Base-by-base conservation (phyloP, 1,140 invertebrate species). In the Brachionus rubens region DNA sequence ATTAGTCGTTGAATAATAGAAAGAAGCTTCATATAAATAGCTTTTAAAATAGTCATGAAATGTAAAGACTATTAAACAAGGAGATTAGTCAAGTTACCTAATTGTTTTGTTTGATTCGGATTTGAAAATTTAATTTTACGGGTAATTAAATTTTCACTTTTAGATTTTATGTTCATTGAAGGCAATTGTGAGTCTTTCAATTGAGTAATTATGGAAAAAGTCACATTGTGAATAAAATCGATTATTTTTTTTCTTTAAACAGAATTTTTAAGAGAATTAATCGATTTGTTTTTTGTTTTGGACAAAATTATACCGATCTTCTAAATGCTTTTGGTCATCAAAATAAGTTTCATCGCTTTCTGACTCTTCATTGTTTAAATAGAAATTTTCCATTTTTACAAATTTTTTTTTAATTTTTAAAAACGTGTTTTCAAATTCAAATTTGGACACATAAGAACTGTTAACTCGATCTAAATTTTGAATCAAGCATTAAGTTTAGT, bases 211-310 rank as follows among this genome's bases (percentile, higher is more conserved):
- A 70, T 30, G 14, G 28, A 24, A 47, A 21, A 50, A 16, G 9
- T 46, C 3, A 70, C 43, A 28, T 47, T 28, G 28, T 70, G 40
- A 70, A 70, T 47, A 12, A 7, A 36, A 5, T 70, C 16, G 10
- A 70, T 30, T 2, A 70, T 70, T 14, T 16, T 70, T 28, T 70
- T n/a, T 33, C 65, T 70, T 47, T 33, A 59, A 33, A 33, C n/a
- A n/a, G n/a, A n/a, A n/a, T n/a, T n/a, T n/a, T n/a, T n/a, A n/a
- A n/a, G n/a, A n/a, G n/a, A n/a, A n/a, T n/a, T n/a, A n/a, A n/a
- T n/a, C n/a, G n/a, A n/a, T n/a, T n/a, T n/a, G n/a, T n/a, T n/a
- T n/a, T n/a, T n/a, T n/a, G n/a, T n/a, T n/a, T n/a, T n/a, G n/a
- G n/a, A n/a, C n/a, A n/a, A n/a, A n/a, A n/a, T n/a, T n/a, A n/a